Percentiles rank a stretch among this genome's conserved stretches.
phyloP scores from a whole-genome alignment of 2,888 invertebrate species.

The Alloscopus bannaensis region DNA sequence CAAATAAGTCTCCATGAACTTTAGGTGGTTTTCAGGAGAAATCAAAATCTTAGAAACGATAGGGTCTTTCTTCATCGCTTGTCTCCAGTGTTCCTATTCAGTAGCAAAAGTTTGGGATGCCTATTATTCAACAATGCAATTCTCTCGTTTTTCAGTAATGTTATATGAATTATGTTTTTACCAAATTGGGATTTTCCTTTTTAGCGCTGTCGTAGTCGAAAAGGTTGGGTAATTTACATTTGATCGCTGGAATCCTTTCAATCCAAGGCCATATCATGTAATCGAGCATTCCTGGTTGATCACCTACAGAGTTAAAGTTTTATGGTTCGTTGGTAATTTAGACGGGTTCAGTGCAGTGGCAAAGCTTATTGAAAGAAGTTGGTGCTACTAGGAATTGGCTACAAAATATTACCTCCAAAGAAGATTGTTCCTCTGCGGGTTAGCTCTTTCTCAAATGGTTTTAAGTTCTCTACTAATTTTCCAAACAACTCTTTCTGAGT shows the following conservation, averaged over 20 bases:
- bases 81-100: slow-evolving; percentile 82
- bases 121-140: too few species aligned
- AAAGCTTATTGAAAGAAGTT: too few species aligned
- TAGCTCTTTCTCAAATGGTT: slow-evolving; percentile 76
- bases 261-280: slow-evolving; percentile 92
- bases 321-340: too few species aligned
- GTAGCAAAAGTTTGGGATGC: too few species aligned
- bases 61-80: slow-evolving; percentile 82
- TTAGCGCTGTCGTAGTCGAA: slow-evolving; percentile 66
- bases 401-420: slow-evolving; percentile 76
- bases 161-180: slow-evolving; percentile 15
- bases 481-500: slow-evolving; percentile 50
- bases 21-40: slow-evolving; percentile 83
- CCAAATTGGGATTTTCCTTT: slow-evolving; percentile 58
- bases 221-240: slow-evolving; percentile 71
- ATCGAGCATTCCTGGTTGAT: slow-evolving; percentile 85
- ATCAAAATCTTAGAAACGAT: slow-evolving; percentile 83
- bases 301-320: too few species aligned
- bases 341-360: too few species aligned
- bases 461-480: slow-evolving; percentile 74
- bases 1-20: slow-evolving; percentile 83
- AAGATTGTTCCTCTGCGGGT: slow-evolving; percentile 75
- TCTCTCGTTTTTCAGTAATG: background rate
- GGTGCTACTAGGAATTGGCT: too few species aligned
- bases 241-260: slow-evolving; percentile 82